Evolutionary conservation across 2,797 vertebrate genomes (phyloP), one percentile per base, ranked within the genome.

Genomic region (Acanthopagrus latus): DNA sequence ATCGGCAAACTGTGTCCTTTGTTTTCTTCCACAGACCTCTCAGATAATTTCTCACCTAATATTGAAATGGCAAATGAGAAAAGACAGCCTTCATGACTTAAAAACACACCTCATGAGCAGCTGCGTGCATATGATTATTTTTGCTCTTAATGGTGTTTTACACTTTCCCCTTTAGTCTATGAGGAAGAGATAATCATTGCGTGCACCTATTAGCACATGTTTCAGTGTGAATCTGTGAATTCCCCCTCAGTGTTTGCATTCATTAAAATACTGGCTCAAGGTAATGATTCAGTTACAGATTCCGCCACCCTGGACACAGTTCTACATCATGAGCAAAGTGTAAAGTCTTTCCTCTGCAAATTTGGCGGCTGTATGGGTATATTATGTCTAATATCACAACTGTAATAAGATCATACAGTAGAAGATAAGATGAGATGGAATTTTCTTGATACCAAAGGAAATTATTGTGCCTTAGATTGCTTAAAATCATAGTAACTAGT

Each of bases 31-130:
- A 38, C 71, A 75, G 70, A 69, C 57, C 23, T 67, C 25, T 72
- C 48, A 46, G 60, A 72, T 74, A 20, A 76, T 87, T 81, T 77
- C 68, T 74, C 74, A 80, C 67, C 62, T 83, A 47, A 46, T 21
- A 64, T 25, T 84, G 54, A 64, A 82, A 77, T 27, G 41, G 27
- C 1, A 71, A 38, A 75, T 66, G 48, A 63, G 20, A 59, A 69
- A 74, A 54, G 13, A 74, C 57, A 56, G n/a, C 48, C 20, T 3
- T 47, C 25, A 57, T n/a, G 69, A 33, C n/a, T 60, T 7, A 33
- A 60, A 48, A 6, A 5, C 2, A n/a, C n/a, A 44, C 21, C 17
- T 64, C 64, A 27, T 52, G 12, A 80, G 23, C 13, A 48, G 11
- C 44, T 41, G 13, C 43, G 58, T 52, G 38, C 2, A 8, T 14